Conservation (phyloP, 2,797 vertebrate genomes). For the Carcharodon carcharias region DNA sequence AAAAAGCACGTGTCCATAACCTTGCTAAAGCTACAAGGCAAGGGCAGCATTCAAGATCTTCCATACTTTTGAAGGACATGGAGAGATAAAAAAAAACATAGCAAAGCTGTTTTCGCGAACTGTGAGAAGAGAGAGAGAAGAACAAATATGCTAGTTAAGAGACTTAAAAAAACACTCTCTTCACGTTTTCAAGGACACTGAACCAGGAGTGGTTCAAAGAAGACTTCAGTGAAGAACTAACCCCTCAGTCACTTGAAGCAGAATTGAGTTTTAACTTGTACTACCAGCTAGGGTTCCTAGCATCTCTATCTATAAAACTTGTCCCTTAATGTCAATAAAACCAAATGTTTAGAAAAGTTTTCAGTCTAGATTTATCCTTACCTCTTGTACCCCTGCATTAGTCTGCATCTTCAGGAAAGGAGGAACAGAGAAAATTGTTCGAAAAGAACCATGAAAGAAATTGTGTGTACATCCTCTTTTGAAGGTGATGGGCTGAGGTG, state of each 20-base stretch:
- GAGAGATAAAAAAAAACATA: not conserved
- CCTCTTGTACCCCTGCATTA: too few species aligned
- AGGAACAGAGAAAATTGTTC: too few species aligned
- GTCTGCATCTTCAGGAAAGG: too few species aligned
- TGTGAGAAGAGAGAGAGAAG: not conserved
- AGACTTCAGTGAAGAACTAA: not conserved
- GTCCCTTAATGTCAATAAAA: not conserved
- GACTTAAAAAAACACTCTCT: not conserved
- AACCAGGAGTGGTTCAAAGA: not conserved
- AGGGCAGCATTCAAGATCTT: not conserved
- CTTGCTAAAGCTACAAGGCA: not conserved
- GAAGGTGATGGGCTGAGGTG: not conserved
- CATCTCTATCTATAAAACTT: not conserved
- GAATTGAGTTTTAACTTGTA: not conserved
- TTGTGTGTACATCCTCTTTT: too few species aligned
- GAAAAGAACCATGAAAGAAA: too few species aligned
- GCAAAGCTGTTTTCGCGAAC: not conserved
- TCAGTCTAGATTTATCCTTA: not conserved
- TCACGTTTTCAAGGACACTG: not conserved
- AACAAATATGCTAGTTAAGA: not conserved
- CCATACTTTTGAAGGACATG: not conserved
- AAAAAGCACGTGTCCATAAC: not conserved
- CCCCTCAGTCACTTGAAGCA: not conserved
- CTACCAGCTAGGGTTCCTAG: not conserved
- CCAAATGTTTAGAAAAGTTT: not conserved